Conservation (phyloP, 2,113 vertebrate species). For the Lathamus discolor region DNA sequence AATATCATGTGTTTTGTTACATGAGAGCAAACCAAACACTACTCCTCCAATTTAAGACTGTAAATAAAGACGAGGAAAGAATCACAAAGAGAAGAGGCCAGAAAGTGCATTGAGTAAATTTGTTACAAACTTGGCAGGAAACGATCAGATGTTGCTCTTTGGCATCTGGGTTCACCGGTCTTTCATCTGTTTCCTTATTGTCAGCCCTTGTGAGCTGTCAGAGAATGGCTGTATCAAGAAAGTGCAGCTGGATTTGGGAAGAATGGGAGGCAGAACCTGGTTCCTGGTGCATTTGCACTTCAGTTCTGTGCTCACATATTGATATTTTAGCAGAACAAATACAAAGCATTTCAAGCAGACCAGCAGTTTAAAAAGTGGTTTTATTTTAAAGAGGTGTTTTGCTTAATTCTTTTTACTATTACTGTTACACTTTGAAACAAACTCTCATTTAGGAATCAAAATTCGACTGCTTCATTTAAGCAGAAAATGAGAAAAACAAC, state of each 20-base stretch:
- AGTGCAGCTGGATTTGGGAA: neutral
- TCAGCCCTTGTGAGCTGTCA: neutral
- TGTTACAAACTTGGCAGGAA: neutral
- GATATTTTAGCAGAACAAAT: neutral
- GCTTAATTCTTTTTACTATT: neutral
- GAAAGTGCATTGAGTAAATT: neutral
- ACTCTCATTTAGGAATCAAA: neutral
- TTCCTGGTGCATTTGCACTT: neutral
- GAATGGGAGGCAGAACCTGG: neutral
- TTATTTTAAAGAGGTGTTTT: neutral
- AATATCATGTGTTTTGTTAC: neutral
- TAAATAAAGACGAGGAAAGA: neutral
- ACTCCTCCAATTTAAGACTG: neutral
- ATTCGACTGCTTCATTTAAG: neutral
- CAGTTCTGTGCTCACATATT: neutral
- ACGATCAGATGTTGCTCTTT: neutral
- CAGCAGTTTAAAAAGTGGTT: neutral
- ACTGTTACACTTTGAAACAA: neutral
- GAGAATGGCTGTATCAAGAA: neutral
- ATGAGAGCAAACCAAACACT: neutral
- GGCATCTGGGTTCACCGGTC: accelerated
- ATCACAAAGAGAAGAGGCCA: neutral
- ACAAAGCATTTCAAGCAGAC: neutral
- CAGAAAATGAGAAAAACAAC: neutral
- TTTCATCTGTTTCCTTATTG: neutral